Evolutionary conservation across 2,797 vertebrate genomes (phyloP).

Genomic region (Spea hammondii): DNA sequence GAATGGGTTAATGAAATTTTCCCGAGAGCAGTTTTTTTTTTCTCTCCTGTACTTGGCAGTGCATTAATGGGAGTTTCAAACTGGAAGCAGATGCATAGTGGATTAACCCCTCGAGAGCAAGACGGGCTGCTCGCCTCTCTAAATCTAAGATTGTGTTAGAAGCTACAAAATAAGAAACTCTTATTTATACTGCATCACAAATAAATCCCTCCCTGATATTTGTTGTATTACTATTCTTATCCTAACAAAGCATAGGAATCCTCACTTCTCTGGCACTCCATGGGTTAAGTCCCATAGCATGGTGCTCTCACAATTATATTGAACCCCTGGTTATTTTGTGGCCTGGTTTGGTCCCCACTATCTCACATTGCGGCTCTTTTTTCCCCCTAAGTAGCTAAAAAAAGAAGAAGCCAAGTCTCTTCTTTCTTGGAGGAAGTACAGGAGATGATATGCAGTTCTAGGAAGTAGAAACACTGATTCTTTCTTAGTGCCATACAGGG

Average conservation of each 20-base stretch:
- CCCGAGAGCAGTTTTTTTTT: constrained; percentile 7
- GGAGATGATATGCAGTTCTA: constrained; percentile 21
- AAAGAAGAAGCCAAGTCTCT: constrained; percentile 9
- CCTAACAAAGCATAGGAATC: too few relatives aligned
- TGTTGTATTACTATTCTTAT: too few relatives aligned
- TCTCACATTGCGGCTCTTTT: constrained; percentile 5
- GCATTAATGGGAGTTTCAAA: constrained; percentile 8
- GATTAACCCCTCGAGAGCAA: background rate
- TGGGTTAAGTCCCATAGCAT: background rate
- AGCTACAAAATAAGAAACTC: too few relatives aligned
- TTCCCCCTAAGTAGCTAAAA: constrained; percentile 5
- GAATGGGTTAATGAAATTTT: constrained; percentile 24
- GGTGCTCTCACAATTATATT: background rate
- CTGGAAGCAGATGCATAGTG: constrained; percentile 35
- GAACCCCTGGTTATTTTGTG: background rate
- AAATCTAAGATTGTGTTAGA: too few relatives aligned
- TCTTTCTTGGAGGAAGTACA: constrained; percentile 34
- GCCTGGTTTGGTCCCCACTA: background rate
- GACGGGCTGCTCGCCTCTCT: too few relatives aligned
- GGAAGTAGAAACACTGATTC: constrained; percentile 43
- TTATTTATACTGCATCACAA: too few relatives aligned
- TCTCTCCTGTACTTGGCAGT: constrained; percentile 5
- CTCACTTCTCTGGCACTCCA: too few relatives aligned
- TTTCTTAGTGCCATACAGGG: constrained; percentile 15
- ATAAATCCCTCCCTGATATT: too few relatives aligned